These are phyloP conservation scores for Poecilobothrus nobilitatus DNA, from an alignment of 2,888 invertebrate species.

Conservation along the genomic window DNA sequence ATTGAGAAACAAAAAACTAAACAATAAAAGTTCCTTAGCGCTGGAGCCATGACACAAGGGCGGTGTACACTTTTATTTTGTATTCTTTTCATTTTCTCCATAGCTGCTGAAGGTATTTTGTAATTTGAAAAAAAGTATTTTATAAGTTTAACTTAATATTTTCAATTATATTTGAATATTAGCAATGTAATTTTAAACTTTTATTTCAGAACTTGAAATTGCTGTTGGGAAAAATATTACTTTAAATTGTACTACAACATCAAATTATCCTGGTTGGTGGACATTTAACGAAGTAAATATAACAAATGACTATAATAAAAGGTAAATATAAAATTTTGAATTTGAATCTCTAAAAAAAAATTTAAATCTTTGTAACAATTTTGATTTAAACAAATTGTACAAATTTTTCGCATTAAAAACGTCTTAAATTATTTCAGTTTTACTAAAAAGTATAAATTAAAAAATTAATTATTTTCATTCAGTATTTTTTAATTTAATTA, in stretches of 20 bases:
- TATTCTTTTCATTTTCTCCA: neutral
- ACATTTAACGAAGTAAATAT: constrained; percentile 49
- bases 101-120: neutral
- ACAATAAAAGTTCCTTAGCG: neutral
- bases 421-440: too few species aligned
- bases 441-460: too few species aligned
- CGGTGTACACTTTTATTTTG: constrained; percentile 4
- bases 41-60: constrained; percentile 1
- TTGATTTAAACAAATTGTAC: too few species aligned
- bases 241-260: constrained; percentile 47
- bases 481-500: too few species aligned
- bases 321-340: too few species aligned
- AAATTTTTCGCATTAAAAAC: too few species aligned
- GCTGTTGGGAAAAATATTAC: constrained; percentile 46
- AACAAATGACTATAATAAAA: constrained; percentile 43
- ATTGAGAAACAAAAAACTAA: neutral
- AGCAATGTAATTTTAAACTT: neutral
- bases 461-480: too few species aligned
- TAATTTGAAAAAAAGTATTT: too few species aligned
- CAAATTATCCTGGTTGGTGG: constrained; percentile 51
- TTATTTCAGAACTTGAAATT: constrained; percentile 18
- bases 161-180: too few species aligned
- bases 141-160: too few species aligned
- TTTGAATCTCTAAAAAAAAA: too few species aligned
- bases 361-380: too few species aligned